Evolutionary conservation across 2,113 vertebrate species (phyloP).

Genomic region (Calyptomena viridis): DNA sequence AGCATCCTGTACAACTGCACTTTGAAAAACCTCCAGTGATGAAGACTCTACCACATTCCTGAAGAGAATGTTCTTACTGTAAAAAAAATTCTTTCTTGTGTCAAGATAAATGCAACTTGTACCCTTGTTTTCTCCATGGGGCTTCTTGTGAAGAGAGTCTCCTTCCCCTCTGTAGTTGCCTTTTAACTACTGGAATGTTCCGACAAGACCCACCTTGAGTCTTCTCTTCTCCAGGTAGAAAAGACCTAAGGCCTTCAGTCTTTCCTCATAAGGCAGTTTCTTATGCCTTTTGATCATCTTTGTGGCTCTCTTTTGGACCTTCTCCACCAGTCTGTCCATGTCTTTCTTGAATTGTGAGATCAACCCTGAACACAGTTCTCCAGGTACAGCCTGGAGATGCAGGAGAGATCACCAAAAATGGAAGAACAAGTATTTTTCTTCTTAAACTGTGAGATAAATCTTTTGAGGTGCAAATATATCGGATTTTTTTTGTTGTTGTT

Average conservation of each 20-base stretch:
- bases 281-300: not conserved
- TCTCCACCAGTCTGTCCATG: not conserved
- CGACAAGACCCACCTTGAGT: not conserved
- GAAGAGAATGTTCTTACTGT: not conserved
- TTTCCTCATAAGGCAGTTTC: not conserved
- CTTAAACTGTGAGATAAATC: not conserved
- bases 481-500: not conserved
- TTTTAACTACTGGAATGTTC: not conserved
- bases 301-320: not conserved
- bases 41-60: not conserved
- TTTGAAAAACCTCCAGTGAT: not conserved
- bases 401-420: not conserved
- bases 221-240: not conserved
- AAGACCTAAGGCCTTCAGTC: not conserved
- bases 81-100: not conserved
- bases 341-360: not conserved
- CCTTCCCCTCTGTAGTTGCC: not conserved
- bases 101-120: not conserved
- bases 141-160: not conserved
- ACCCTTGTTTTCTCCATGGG: not conserved
- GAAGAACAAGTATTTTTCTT: not conserved
- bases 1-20: not conserved
- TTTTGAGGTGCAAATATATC: not conserved
- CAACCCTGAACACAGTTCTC: not conserved
- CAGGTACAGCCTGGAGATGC: not conserved